phyloP scores from a whole-genome alignment of 2,888 invertebrate genomes.

The Cryptosula pallasiana region DNA sequence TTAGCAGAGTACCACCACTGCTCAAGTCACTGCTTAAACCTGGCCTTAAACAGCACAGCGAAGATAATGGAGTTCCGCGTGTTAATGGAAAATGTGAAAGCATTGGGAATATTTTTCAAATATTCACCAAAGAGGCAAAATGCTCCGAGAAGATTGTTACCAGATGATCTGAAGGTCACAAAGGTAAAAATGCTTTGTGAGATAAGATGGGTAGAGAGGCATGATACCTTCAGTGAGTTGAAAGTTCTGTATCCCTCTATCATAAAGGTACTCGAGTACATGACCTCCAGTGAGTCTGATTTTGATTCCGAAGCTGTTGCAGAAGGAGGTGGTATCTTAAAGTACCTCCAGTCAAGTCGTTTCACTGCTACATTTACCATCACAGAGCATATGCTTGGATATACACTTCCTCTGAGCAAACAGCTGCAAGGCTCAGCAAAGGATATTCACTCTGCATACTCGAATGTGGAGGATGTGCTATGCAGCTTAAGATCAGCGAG shows the following conservation, averaged over 20 bases:
- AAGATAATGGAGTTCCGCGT: neutral
- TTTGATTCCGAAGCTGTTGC: neutral
- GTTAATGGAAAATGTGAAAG: neutral
- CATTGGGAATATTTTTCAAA: no score
- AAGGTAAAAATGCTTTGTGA: neutral
- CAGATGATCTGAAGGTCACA: neutral
- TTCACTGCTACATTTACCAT: neutral
- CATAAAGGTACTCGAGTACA: neutral
- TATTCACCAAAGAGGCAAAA: neutral
- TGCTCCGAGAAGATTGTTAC: neutral
- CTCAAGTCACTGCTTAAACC: neutral
- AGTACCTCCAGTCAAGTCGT: neutral
- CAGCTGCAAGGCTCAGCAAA: neutral
- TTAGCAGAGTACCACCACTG: neutral
- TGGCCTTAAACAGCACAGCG: neutral
- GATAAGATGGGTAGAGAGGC: neutral
- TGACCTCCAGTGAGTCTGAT: neutral
- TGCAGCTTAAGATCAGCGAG: neutral
- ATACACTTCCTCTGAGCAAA: neutral
- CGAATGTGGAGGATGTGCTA: neutral
- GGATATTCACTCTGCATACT: no score
- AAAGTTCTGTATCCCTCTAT: neutral
- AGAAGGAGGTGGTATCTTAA: neutral
- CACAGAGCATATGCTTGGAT: neutral
- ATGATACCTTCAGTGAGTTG: neutral